Evolutionary conservation across 1,140 invertebrate species (phyloP).

Genomic region (Helicoverpa zea): DNA sequence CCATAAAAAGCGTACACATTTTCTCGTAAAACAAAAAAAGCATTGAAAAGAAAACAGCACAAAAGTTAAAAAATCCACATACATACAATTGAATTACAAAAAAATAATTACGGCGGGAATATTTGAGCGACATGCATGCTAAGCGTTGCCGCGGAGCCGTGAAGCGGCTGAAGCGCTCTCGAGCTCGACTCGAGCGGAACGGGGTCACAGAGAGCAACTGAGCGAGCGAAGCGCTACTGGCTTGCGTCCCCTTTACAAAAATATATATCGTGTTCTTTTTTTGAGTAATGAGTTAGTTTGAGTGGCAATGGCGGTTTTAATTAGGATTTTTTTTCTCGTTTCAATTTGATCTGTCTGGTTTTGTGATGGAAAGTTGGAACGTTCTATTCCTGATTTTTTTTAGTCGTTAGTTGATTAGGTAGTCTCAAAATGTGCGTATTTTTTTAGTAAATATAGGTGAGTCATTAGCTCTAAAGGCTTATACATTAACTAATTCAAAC

Average conservation of each 20-base stretch:
- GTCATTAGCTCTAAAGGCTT: too few relatives aligned
- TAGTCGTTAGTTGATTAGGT: not conserved
- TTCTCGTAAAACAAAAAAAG: not conserved
- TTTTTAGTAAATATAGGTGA: not conserved
- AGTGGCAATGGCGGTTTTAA: conserved; percentile 36
- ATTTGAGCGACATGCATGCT: conserved; percentile 40
- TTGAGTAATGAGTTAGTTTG: conserved; percentile 38
- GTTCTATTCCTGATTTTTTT: too few relatives aligned
- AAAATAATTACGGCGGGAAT: conserved; percentile 37
- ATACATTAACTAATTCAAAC: too few relatives aligned
- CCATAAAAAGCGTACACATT: not conserved
- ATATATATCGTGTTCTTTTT: conserved; percentile 38
- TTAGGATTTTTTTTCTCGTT: conserved; percentile 26
- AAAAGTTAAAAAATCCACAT: conserved; percentile 16
- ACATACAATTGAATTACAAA: conserved; percentile 43
- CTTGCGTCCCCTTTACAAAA: conserved; percentile 33
- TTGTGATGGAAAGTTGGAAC: not conserved
- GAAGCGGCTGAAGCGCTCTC: conserved; percentile 40
- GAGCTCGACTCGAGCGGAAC: conserved; percentile 40
- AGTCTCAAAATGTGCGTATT: not conserved
- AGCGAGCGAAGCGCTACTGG: conserved; percentile 29
- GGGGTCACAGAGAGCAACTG: conserved; percentile 34
- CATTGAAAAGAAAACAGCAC: not conserved
- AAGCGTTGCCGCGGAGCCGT: conserved; percentile 36
- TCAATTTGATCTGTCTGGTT: not conserved